Base-by-base conservation (phyloP, 2,888 invertebrate genomes). In the Cerceris rybyensis region DNA sequence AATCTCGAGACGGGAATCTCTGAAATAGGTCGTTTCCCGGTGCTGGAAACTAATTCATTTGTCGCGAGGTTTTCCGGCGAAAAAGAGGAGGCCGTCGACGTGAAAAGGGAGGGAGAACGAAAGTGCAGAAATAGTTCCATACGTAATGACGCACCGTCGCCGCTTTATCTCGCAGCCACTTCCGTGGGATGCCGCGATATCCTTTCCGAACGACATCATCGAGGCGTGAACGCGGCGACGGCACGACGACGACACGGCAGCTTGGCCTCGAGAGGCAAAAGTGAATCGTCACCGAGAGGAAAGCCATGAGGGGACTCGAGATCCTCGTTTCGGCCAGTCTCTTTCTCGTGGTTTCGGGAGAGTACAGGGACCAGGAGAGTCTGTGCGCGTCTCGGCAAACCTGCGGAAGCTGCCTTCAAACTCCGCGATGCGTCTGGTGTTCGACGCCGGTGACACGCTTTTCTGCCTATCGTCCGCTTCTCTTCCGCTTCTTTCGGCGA, bases 361-460 rank as follows among this genome's bases (percentile, higher is more conserved):
- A 83, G 16, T 67, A 80, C 14, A 83, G 74, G 42, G 85, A 88
- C 66, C 75, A 84, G 41, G 88, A 91, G 54, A 86, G 64, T 41
- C 71, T 85, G 6, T 93, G 93, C 82, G 87, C 88, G 8, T 86
- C 89, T 0, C 92, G 93, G 76, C 91, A 92, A 78, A 92, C 90
- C 2, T 94, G 94, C 81, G 84, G 89, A n/a, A 91, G 90, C 17
- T 94, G 94, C 78, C 90, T 94, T 55, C 92, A 92, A 82, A 92
- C 93, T 59, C 86, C 91, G 1, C 91, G 88, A 49, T 94, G 94
- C 87, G 90, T 91, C 66, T 94, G 94, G 94, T 94, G 94, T 84
- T 90, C 92, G 0, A 85, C 87, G 57, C 87, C 88, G 85, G 91
- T 90, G 84, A 80, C 71, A 72, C 64, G 54, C 28, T 52, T 57